Conservation (phyloP, 2,888 invertebrate genomes). For the Lepeophtheirus nordmannii region DNA sequence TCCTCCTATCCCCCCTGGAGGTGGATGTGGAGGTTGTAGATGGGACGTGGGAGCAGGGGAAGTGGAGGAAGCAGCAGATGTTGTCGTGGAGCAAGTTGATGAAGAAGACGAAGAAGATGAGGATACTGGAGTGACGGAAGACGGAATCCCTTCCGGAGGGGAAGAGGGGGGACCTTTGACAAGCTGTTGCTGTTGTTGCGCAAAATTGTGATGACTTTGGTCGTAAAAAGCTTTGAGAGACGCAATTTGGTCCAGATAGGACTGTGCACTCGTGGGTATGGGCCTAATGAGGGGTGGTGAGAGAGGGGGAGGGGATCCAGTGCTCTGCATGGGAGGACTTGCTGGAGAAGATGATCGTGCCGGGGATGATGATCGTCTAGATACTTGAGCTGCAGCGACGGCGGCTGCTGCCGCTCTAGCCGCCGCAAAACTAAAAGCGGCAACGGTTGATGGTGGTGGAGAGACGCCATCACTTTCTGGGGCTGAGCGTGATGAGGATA, state of each 20-base stretch:
- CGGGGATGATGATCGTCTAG: slow-evolving; percentile 54
- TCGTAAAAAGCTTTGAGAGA: slow-evolving; percentile 26
- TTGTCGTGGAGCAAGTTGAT: slow-evolving; percentile 5
- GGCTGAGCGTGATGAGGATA: slow-evolving; percentile 39
- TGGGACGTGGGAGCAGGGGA: neutral
- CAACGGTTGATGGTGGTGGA: neutral
- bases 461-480: slow-evolving; percentile 2
- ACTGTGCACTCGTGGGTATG: slow-evolving; percentile 21
- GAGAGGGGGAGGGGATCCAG: slow-evolving; percentile 14
- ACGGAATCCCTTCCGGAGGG: too few relatives aligned
- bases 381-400: slow-evolving; percentile 31
- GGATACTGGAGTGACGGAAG: too few relatives aligned
- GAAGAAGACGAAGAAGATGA: neutral
- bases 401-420: slow-evolving; percentile 47
- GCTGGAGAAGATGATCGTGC: slow-evolving; percentile 29
- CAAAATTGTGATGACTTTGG: neutral
- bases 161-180: neutral
- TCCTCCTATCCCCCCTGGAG: slow-evolving; percentile 26
- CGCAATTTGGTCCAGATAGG: slow-evolving; percentile 26
- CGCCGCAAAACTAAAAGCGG: slow-evolving; percentile 32
- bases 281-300: slow-evolving; percentile 22
- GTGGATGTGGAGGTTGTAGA: neutral
- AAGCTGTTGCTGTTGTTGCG: neutral
- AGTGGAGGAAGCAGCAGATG: neutral
- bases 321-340: neutral